These are phyloP conservation scores for Agrotis puta DNA, from an alignment of 2,888 invertebrate genomes.

Conservation along the genomic window DNA sequence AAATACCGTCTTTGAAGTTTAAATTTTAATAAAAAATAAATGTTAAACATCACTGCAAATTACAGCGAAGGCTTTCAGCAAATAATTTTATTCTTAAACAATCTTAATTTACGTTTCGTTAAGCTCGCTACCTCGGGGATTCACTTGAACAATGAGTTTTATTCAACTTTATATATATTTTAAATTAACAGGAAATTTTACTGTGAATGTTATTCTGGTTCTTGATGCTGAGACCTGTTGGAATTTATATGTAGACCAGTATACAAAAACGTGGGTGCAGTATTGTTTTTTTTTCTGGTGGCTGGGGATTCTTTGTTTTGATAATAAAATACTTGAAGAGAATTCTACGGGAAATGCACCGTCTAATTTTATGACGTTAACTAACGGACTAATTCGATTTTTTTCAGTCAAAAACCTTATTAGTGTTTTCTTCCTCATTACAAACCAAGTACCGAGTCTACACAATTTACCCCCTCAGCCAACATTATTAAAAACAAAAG, in stretches of 20 bases:
- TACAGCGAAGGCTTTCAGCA: conserved; percentile 5
- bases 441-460: not conserved
- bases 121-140: conserved; percentile 34
- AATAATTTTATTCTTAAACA: conserved; percentile 49
- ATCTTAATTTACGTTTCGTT: conserved; percentile 48
- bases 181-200: conserved; percentile 18
- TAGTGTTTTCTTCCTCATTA: conserved; percentile 2
- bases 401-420: no score
- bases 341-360: not conserved
- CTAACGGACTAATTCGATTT: no score
- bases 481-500: conserved; percentile 36
- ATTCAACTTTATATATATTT: conserved; percentile 17
- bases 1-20: conserved; percentile 17
- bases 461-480: conserved; percentile 12
- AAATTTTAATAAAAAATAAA: conserved; percentile 29
- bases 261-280: no score
- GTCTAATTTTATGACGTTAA: not conserved
- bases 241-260: no score
- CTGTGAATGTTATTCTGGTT: conserved; percentile 1
- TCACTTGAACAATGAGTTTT: conserved; percentile 20
- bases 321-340: no score
- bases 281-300: no score
- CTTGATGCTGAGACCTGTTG: no score
- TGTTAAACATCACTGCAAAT: conserved; percentile 29
- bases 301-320: no score